These are phyloP conservation scores for Lophochroa leadbeateri DNA, from an alignment of 2,113 vertebrate genomes.

Conservation along the genomic window DNA sequence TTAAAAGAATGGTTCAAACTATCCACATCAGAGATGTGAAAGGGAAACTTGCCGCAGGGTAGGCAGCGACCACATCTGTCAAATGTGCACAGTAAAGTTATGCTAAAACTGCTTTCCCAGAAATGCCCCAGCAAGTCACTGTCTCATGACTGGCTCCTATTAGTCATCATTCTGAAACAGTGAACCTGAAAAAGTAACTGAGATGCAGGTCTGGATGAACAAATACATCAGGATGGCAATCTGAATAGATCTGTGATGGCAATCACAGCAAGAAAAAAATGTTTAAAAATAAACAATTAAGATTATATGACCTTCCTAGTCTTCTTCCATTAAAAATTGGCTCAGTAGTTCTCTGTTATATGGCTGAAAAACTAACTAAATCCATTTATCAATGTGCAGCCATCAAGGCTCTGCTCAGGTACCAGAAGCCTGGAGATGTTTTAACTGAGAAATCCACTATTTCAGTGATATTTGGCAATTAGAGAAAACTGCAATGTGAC, in stretches of 20 bases:
- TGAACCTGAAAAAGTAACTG: neutral
- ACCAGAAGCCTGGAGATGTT: neutral
- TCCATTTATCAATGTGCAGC: neutral
- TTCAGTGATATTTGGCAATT: neutral
- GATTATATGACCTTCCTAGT: neutral
- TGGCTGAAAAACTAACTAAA: neutral
- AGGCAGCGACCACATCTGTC: neutral
- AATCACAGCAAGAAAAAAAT: neutral
- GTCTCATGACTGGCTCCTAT: neutral
- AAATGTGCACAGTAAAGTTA: neutral
- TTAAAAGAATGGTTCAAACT: neutral
- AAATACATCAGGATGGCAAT: neutral
- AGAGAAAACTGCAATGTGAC: neutral
- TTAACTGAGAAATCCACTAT: neutral
- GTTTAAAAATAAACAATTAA: neutral
- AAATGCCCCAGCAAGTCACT: neutral
- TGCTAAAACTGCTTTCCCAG: constrained; percentile 15
- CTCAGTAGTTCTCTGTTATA: neutral
- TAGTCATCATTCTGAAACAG: neutral
- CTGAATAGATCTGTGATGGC: neutral
- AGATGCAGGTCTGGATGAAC: neutral
- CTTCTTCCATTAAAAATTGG: neutral
- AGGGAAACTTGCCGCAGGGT: neutral
- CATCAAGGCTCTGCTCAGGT: neutral
- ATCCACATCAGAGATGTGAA: neutral